Base-by-base conservation (phyloP, 2,113 vertebrate species). In the Motacilla tschutschensis region DNA sequence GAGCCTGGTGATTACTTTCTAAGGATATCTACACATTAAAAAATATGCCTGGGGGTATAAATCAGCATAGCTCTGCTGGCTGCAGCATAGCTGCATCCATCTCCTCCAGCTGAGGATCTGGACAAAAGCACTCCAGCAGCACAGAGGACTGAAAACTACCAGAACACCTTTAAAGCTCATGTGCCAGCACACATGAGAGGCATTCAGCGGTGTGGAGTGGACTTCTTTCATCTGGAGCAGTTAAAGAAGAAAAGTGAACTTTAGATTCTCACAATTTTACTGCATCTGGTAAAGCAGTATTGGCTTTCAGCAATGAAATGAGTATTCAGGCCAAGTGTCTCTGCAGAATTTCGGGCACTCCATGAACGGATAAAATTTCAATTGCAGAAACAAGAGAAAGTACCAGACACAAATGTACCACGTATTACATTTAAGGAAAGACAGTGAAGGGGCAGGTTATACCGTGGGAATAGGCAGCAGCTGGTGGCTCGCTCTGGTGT, bases 391-490 rank as follows among this genome's bases (percentile, higher is more conserved):
- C 79, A 82, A 89, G 86, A 94, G 91, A 95, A 94, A 95, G 88
- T 79, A 89, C 47, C 90, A 92, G 85, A 86, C 87, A 87, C 72
- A 91, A 91, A 83, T 79, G 60, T 12, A 85, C 65, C 85, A 88
- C 54, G 17, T 86, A 86, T 83, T 94, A 74, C 86, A 11, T 92
- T 84, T 55, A 81, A 79, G 69, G 83, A 36, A 58, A 89, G 88
- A 92, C 67, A 90, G 71, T 38, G 87, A 21, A 83, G 65, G 33
- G 82, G 77, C 88, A 94, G 93, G 92, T 94, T 95, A 87, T 20
- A 94, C 91, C 85, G 93, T 94, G 95, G 92, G 92, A 96, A 94
- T 92, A 83, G 78, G 71, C 80, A 91, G 88, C 90, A 94, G 88
- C 90, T 95, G 94, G 84, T 53, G 74, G 54, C 80, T 88, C 83